Percentiles rank a stretch among this genome's conserved stretches.
Evolutionary conservation across 1,140 invertebrate genomes (phyloP).

Genomic region (Drosophila pseudoananassae): DNA sequence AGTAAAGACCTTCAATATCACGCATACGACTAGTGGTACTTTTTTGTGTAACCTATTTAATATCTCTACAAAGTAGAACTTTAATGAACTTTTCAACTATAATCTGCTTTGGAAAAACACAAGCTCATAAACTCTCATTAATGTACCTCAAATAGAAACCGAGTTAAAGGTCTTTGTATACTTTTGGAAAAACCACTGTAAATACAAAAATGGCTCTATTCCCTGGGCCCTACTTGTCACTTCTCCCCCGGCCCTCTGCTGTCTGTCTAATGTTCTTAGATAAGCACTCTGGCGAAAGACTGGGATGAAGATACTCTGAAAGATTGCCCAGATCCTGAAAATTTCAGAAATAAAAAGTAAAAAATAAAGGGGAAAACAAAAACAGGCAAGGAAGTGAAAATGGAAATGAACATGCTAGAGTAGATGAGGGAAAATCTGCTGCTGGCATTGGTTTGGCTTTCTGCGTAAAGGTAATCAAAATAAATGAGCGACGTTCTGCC

Average conservation of each 20-base stretch:
- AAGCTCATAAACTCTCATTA: no score
- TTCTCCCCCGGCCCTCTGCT: not conserved
- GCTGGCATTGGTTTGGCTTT: constrained; percentile 48
- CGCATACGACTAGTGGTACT: not conserved
- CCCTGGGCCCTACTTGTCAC: constrained; percentile 29
- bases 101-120: no score
- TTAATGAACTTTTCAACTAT: no score
- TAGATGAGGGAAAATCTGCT: constrained; percentile 42
- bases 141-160: no score
- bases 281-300: constrained; percentile 14
- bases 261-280: constrained; percentile 13
- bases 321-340: constrained; percentile 29
- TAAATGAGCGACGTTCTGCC: constrained; percentile 78
- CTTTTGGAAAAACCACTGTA: constrained; percentile 12
- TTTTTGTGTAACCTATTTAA: not conserved
- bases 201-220: constrained; percentile 17
- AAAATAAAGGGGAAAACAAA: constrained; percentile 11
- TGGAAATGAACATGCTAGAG: constrained; percentile 40
- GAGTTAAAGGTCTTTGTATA: not conserved
- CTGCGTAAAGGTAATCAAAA: constrained; percentile 77
- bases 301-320: constrained; percentile 24
- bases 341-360: constrained; percentile 8
- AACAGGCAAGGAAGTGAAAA: constrained; percentile 32
- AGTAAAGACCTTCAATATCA: not conserved
- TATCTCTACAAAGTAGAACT: no score